Percentiles rank a stretch among this genome's conserved stretches.
Conservation (phyloP, 2,113 vertebrate species). For the Herpetotheres cachinnans region DNA sequence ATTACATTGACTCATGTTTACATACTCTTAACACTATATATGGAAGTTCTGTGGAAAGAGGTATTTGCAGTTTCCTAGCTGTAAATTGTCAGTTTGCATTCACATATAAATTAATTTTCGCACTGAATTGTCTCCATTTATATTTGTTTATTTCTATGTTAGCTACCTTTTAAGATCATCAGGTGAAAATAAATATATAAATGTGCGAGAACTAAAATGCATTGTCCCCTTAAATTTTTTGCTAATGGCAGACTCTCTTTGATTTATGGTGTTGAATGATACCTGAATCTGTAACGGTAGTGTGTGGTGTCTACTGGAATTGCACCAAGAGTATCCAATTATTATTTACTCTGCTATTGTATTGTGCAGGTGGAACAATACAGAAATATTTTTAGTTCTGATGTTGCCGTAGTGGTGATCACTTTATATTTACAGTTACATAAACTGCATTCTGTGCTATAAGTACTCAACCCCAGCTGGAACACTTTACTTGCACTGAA, state of each 20-base stretch:
- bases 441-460: neutral
- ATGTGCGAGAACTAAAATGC: neutral
- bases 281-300: neutral
- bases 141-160: neutral
- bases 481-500: neutral
- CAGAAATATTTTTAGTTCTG: neutral
- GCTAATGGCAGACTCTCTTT: neutral
- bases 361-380: neutral
- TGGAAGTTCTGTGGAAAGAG: neutral
- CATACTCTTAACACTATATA: neutral
- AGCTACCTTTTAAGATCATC: neutral
- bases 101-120: neutral
- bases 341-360: neutral
- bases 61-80: neutral
- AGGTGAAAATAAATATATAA: neutral
- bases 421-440: neutral
- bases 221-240: neutral
- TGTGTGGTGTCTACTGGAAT: neutral
- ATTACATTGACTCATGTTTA: neutral
- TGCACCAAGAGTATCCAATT: neutral
- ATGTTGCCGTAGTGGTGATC: neutral
- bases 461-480: neutral
- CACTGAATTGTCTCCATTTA: neutral
- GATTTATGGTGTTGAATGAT: neutral
- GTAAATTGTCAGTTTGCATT: neutral